Percentiles rank a stretch among this genome's conserved stretches.
Conservation (phyloP, 1,140 invertebrate genomes). For the Coptotermes formosanus region DNA sequence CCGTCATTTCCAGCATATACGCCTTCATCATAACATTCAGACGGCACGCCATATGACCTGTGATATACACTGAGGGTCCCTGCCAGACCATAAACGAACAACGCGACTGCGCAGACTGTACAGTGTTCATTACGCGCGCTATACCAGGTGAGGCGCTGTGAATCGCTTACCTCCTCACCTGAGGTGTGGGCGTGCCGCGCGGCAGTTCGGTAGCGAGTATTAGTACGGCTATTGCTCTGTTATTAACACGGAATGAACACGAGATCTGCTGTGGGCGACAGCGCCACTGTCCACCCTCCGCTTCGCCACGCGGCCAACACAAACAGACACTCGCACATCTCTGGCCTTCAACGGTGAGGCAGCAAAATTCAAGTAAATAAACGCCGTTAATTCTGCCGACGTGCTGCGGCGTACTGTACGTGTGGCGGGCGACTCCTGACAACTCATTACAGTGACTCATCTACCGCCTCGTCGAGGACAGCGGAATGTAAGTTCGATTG, state of each 20-base stretch:
- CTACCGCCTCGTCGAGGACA: too few species aligned
- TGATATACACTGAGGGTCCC: too few species aligned
- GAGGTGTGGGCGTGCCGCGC: background rate
- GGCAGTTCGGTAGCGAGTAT: background rate
- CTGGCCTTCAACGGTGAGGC: background rate
- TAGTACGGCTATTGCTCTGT: background rate
- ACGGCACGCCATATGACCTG: too few species aligned
- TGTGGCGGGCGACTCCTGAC: too few species aligned
- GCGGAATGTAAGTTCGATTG: too few species aligned
- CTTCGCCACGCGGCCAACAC: background rate
- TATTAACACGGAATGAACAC: constrained; percentile 14
- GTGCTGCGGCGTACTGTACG: too few species aligned
- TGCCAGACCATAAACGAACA: too few species aligned
- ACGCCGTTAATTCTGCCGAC: too few species aligned
- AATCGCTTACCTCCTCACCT: background rate
- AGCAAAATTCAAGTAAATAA: background rate
- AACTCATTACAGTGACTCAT: too few species aligned
- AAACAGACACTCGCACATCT: background rate
- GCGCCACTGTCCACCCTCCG: background rate
- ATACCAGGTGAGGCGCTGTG: background rate
- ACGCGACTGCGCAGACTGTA: background rate
- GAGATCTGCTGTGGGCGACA: background rate
- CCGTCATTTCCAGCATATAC: too few species aligned
- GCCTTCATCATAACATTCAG: too few species aligned
- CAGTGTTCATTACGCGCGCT: background rate